phyloP scores from a whole-genome alignment of 2,797 vertebrate species.

The Octomys mimax region DNA sequence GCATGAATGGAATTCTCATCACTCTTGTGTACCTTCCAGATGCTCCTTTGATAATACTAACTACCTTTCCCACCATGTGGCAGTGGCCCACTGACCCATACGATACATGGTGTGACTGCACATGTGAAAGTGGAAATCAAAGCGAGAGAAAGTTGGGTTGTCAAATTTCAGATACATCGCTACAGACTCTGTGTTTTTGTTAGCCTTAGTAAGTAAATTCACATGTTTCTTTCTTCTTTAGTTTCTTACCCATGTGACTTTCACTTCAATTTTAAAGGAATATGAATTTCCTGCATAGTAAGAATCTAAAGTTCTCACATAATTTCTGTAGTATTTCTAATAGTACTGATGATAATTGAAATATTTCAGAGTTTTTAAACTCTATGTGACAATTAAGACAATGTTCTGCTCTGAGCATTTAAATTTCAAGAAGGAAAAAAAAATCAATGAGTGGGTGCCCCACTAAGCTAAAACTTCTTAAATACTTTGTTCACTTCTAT shows the following conservation, averaged over 20 bases:
- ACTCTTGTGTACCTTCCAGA: constrained; percentile 77
- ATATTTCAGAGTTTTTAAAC: background rate
- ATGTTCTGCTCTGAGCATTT: background rate
- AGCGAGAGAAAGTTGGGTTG: constrained; percentile 56
- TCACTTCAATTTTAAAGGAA: constrained; percentile 59
- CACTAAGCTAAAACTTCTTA: background rate
- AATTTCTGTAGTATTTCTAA: background rate
- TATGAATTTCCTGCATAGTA: background rate
- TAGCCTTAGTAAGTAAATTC: constrained; percentile 69
- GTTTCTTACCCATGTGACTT: constrained; percentile 75
- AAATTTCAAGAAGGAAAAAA: constrained; percentile 40
- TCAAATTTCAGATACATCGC: constrained; percentile 66
- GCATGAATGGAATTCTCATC: constrained; percentile 81
- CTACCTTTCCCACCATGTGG: constrained; percentile 63
- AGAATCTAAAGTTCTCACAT: background rate
- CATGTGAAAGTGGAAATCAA: constrained; percentile 72
- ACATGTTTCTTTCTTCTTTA: constrained; percentile 25
- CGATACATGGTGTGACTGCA: constrained; percentile 57
- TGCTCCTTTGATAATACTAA: constrained; percentile 79
- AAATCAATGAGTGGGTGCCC: background rate
- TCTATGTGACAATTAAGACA: constrained; percentile 16
- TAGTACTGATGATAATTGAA: constrained; percentile 12
- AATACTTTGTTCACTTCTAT: background rate
- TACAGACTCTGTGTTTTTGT: constrained; percentile 77
- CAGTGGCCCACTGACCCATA: constrained; percentile 78